Percentiles rank a stretch among this genome's conserved stretches.
Evolutionary conservation across 2,797 vertebrate species (phyloP).

Genomic region (Crenichthys baileyi): DNA sequence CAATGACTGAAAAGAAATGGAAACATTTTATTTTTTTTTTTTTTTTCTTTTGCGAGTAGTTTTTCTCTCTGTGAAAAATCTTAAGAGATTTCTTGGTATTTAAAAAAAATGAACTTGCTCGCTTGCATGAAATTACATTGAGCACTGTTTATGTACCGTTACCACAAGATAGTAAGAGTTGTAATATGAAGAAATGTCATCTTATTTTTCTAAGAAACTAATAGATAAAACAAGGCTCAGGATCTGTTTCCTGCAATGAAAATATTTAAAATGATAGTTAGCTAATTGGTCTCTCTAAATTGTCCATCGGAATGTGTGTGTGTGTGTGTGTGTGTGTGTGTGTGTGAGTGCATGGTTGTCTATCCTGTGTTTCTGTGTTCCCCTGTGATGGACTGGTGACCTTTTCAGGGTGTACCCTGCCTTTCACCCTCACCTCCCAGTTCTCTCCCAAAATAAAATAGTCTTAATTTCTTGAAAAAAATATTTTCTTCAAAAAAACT

Average conservation of each 20-base stretch:
- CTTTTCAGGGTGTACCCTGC: not conserved
- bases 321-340: too few species aligned
- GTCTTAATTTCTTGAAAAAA: not conserved
- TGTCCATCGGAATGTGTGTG: not conserved
- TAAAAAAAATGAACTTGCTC: not conserved
- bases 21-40: not conserved
- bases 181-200: not conserved
- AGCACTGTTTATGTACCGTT: not conserved
- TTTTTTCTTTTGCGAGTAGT: not conserved
- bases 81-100: not conserved
- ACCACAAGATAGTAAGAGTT: not conserved
- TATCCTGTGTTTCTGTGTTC: not conserved
- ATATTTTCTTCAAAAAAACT: not conserved
- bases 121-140: not conserved
- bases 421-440: not conserved
- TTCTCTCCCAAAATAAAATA: not conserved
- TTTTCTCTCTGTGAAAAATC: conserved; percentile 1
- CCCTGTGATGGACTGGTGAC: not conserved
- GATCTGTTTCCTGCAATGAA: not conserved
- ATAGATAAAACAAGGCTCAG: not conserved
- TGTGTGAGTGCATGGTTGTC: not conserved
- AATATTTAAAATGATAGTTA: not conserved
- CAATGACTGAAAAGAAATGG: conserved; percentile 7
- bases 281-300: not conserved
- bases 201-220: not conserved